These are phyloP conservation scores for Epinotia nisella DNA, from an alignment of 2,888 invertebrate genomes.

Conservation along the genomic window DNA sequence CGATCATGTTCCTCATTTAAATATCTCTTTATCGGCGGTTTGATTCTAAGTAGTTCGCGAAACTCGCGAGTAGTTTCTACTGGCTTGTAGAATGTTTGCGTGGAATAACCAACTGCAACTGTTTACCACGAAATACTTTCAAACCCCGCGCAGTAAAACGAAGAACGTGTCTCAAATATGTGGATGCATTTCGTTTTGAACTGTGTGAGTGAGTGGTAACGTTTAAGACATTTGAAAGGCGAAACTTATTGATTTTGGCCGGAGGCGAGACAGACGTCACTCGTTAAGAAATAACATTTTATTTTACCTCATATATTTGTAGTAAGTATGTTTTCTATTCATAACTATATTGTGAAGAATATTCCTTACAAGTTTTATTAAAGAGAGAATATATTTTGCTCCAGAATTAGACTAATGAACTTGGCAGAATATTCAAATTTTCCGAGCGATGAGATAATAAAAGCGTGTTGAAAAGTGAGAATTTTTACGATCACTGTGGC, in stretches of 20 bases:
- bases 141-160: constrained; percentile 29
- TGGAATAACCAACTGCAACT: constrained; percentile 26
- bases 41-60: constrained; percentile 23
- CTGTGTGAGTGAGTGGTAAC: constrained; percentile 3
- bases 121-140: constrained; percentile 29
- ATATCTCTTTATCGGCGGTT: constrained; percentile 29
- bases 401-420: constrained; percentile 17
- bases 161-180: constrained; percentile 25
- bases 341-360: background rate
- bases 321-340: background rate
- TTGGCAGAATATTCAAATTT: constrained; percentile 22
- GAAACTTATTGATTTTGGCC: constrained; percentile 12
- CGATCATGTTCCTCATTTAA: constrained; percentile 37
- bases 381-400: background rate
- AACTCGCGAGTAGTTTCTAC: constrained; percentile 12
- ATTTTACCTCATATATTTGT: background rate
- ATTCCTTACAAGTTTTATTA: constrained; percentile 6
- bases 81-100: constrained; percentile 29
- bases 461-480: constrained; percentile 32
- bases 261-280: background rate
- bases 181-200: background rate
- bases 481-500: constrained; percentile 27
- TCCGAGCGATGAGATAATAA: constrained; percentile 19
- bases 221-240: constrained; percentile 6
- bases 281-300: constrained; percentile 5